phyloP scores from a whole-genome alignment of 1,140 invertebrate genomes.

The Coelopa frigida region DNA sequence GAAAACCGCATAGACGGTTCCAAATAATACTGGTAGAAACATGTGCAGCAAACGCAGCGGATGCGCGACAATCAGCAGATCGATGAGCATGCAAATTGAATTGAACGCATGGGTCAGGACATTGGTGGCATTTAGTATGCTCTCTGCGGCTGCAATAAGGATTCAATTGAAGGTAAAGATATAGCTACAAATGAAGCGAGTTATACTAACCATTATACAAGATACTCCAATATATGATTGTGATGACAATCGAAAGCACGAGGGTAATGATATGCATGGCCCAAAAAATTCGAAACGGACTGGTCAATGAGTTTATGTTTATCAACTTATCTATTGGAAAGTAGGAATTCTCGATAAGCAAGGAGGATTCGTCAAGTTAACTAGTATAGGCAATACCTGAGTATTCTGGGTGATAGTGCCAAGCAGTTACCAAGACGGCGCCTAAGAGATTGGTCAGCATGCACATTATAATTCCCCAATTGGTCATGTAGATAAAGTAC shows the following conservation, averaged over 20 bases:
- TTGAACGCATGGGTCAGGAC: slow-evolving; percentile 67
- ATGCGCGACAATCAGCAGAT: slow-evolving; percentile 61
- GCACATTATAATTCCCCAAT: slow-evolving; percentile 62
- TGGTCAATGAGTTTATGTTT: slow-evolving; percentile 28
- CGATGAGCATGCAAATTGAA: slow-evolving; percentile 63
- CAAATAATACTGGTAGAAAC: slow-evolving; percentile 59
- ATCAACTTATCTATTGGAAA: slow-evolving; percentile 29
- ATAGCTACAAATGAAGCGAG: too few relatives aligned
- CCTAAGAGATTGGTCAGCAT: slow-evolving; percentile 41
- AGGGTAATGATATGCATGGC: slow-evolving; percentile 50
- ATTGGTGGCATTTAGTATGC: slow-evolving; percentile 50
- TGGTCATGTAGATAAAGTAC: slow-evolving; percentile 64
- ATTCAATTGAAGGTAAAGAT: too few relatives aligned
- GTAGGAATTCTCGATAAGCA: too few relatives aligned
- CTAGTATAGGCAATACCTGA: too few relatives aligned
- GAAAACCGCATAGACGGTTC: slow-evolving; percentile 60
- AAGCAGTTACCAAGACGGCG: slow-evolving; percentile 32
- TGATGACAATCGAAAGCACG: slow-evolving; percentile 52
- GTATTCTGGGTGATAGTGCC: slow-evolving; percentile 41
- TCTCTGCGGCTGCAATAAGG: slow-evolving; percentile 28
- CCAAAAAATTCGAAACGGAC: slow-evolving; percentile 54
- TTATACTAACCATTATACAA: slow-evolving; percentile 49
- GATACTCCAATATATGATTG: slow-evolving; percentile 54
- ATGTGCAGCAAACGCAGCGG: slow-evolving; percentile 63
- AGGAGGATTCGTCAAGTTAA: too few relatives aligned